Evolutionary conservation across 1,140 invertebrate species (phyloP).

Genomic region (Orius laevigatus): DNA sequence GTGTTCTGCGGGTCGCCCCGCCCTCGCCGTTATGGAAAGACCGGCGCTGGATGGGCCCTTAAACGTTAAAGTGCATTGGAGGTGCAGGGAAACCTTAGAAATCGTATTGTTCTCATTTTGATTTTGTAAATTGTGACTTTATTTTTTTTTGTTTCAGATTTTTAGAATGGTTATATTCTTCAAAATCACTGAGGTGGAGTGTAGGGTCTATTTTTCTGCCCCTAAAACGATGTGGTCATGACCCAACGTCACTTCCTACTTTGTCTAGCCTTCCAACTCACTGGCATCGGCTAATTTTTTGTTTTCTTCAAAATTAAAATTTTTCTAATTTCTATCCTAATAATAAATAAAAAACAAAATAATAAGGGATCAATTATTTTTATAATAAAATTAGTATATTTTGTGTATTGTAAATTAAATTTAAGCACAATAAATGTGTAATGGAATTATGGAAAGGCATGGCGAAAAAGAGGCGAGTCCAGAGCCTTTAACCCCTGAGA

Average conservation of each 20-base stretch:
- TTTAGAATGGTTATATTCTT: no score
- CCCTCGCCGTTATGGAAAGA: no score
- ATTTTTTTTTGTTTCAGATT: no score
- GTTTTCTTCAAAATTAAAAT: background rate
- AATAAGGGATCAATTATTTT: background rate
- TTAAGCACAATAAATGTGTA: background rate
- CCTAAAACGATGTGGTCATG: background rate
- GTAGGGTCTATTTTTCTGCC: background rate
- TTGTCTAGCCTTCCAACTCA: background rate
- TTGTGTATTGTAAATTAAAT: background rate
- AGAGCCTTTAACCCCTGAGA: background rate
- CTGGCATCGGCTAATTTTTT: slow-evolving; percentile 4
- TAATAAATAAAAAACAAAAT: background rate
- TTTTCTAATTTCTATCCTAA: background rate
- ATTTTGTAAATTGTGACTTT: no score
- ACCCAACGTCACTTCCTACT: background rate
- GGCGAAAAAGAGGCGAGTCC: background rate
- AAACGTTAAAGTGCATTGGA: no score
- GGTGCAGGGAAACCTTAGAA: no score
- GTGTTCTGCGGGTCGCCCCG: no score
- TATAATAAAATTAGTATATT: background rate
- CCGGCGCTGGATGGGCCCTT: no score
- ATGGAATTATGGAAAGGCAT: slow-evolving; percentile 3
- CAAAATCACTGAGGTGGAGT: no score
- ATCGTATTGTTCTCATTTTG: no score